phyloP scores from a whole-genome alignment of 2,888 invertebrate genomes.

The Abrostola triplasia region DNA sequence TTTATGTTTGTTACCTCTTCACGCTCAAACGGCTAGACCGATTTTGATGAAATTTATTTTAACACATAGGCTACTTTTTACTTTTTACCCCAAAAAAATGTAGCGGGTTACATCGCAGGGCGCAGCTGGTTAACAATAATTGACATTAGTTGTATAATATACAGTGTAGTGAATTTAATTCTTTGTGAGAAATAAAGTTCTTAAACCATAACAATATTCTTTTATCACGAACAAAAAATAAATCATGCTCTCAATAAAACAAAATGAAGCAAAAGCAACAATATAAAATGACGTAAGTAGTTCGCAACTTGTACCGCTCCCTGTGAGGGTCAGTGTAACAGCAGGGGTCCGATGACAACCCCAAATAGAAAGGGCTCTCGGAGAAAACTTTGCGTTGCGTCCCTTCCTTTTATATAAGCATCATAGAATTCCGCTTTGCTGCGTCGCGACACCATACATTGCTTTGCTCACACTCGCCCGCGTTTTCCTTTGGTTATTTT shows the following conservation, averaged over 20 bases:
- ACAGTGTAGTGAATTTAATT: no score
- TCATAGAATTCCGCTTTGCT: slow-evolving; percentile 79
- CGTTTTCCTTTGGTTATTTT: slow-evolving; percentile 47
- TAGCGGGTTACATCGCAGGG: no score
- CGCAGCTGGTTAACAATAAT: no score
- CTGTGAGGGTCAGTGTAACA: slow-evolving; percentile 79
- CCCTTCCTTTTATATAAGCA: slow-evolving; percentile 74
- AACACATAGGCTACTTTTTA: no score
- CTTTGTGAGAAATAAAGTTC: no score
- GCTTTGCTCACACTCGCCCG: slow-evolving; percentile 56
- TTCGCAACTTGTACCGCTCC: slow-evolving; percentile 70
- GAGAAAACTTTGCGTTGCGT: slow-evolving; percentile 69
- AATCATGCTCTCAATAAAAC: slow-evolving; percentile 16
- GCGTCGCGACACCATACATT: slow-evolving; percentile 65
- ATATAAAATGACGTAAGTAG: slow-evolving; percentile 38
- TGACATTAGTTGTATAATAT: no score
- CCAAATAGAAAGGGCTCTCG: slow-evolving; percentile 82
- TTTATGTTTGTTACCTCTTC: no score
- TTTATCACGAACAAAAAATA: background rate
- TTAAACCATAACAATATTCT: no score
- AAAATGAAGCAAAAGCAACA: slow-evolving; percentile 21
- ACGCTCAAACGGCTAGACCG: no score
- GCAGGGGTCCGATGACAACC: slow-evolving; percentile 83
- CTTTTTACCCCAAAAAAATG: no score
- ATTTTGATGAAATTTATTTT: no score